Conservation (phyloP, 2,797 vertebrate species). For the Clamator glandarius region DNA sequence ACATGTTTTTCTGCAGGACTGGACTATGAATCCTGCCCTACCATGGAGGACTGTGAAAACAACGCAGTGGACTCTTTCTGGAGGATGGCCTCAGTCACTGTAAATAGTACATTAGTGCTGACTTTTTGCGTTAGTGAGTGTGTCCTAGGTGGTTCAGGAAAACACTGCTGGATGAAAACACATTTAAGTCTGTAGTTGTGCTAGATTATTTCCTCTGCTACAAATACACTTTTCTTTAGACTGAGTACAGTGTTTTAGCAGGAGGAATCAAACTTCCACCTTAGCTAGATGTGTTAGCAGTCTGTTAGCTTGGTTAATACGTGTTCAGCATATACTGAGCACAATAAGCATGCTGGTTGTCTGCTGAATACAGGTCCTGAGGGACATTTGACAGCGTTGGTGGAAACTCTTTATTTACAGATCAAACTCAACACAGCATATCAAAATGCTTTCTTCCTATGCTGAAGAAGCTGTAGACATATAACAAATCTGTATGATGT, state of each 20-base stretch:
- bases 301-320: neutral
- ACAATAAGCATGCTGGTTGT: neutral
- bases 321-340: neutral
- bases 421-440: neutral
- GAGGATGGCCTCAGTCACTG: constrained; percentile 77
- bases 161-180: neutral
- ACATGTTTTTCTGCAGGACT: constrained; percentile 61
- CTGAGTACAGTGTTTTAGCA: neutral
- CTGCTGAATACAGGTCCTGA: neutral
- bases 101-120: constrained; percentile 49
- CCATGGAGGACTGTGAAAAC: constrained; percentile 73
- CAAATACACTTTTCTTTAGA: neutral
- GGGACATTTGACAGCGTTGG: neutral
- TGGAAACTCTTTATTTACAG: neutral
- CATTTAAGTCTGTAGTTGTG: neutral
- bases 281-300: neutral
- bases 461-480: neutral
- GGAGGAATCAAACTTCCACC: neutral
- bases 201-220: neutral
- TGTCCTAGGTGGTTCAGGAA: neutral
- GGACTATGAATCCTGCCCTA: constrained; percentile 79
- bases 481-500: neutral
- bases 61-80: constrained; percentile 79
- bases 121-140: neutral
- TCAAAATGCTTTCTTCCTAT: neutral